phyloP scores from a whole-genome alignment of 2,797 vertebrate species.

The Anas bernieri region DNA sequence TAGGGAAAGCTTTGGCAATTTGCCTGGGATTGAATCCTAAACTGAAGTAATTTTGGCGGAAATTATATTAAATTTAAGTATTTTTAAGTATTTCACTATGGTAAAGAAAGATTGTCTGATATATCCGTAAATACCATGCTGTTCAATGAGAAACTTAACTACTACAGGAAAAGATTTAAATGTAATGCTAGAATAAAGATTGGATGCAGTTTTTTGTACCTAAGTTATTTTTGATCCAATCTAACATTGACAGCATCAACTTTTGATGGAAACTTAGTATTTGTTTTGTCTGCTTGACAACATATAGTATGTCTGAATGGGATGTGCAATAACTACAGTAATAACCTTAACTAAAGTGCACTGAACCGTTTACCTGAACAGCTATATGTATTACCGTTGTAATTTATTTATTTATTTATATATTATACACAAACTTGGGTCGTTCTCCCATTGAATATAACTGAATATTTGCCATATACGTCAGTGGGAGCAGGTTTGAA shows the following conservation, averaged over 20 bases:
- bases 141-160: slow-evolving; percentile 65
- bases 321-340: slow-evolving; percentile 82
- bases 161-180: slow-evolving; percentile 65
- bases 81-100: slow-evolving; percentile 62
- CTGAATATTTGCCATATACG: slow-evolving; percentile 54
- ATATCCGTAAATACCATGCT: slow-evolving; percentile 56
- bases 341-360: slow-evolving; percentile 71
- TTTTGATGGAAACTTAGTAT: slow-evolving; percentile 70
- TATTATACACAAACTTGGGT: slow-evolving; percentile 71
- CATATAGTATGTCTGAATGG: slow-evolving; percentile 75
- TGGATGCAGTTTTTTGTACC: slow-evolving; percentile 68
- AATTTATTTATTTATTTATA: slow-evolving; percentile 80
- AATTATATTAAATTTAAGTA: slow-evolving; percentile 53
- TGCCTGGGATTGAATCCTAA: slow-evolving; percentile 66
- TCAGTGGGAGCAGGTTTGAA: slow-evolving; percentile 52
- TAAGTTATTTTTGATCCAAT: slow-evolving; percentile 72
- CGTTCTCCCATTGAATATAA: slow-evolving; percentile 52
- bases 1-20: slow-evolving; percentile 64
- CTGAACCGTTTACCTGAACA: slow-evolving; percentile 77
- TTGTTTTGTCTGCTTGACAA: slow-evolving; percentile 71
- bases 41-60: slow-evolving; percentile 72
- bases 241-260: slow-evolving; percentile 72
- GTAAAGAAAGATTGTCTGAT: slow-evolving; percentile 66
- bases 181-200: slow-evolving; percentile 59
- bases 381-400: slow-evolving; percentile 76